Base-by-base conservation (phyloP, 2,797 vertebrate species). In the Forpus xanthops region DNA sequence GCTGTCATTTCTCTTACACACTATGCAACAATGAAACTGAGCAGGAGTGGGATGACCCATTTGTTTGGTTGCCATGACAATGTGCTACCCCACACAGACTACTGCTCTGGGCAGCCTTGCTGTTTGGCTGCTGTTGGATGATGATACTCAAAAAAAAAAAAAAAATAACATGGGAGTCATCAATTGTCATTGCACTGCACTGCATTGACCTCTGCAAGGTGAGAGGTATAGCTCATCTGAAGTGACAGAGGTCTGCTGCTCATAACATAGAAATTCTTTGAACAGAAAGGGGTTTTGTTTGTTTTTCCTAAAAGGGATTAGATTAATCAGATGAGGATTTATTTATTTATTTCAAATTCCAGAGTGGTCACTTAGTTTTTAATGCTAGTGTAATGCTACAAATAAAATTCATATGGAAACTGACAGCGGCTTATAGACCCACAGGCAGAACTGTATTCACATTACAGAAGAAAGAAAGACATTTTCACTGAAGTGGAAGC, bases 21-120 rank as follows among this genome's bases (percentile, higher is more conserved):
- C 72, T 1, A 2, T 19, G 35, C 67, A 68, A 93, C 90, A 94
- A 87, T 62, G 85, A 94, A 77, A 92, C 15, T 0, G 9, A 88
- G 49, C 83, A 73, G 87, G 83, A 86, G 89, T 83, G 85, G 79
- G 94, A 79, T 85, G 95, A 93, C 89, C 95, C 91, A 62, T 88
- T 96, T 95, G 95, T 92, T 90, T 96, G 55, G 97, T 97, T 97
- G 82, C 90, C 92, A 96, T 96, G 95, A 91, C 96, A 87, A 87
- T 83, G 20, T 41, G 56, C 45, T 95, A 76, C 62, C 47, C 74
- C 47, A 80, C 4, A 1, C 58, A 77, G 73, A 94, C 53, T 0
- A 4, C 58, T 81, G 74, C 66, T 94, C 76, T 50, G 75, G 89
- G 66, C 49, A 86, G n/a, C 56, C 45, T 85, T 83, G 91, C 53